Evolutionary conservation across 2,888 invertebrate species (phyloP).

Genomic region (Silvanus unidentatus): DNA sequence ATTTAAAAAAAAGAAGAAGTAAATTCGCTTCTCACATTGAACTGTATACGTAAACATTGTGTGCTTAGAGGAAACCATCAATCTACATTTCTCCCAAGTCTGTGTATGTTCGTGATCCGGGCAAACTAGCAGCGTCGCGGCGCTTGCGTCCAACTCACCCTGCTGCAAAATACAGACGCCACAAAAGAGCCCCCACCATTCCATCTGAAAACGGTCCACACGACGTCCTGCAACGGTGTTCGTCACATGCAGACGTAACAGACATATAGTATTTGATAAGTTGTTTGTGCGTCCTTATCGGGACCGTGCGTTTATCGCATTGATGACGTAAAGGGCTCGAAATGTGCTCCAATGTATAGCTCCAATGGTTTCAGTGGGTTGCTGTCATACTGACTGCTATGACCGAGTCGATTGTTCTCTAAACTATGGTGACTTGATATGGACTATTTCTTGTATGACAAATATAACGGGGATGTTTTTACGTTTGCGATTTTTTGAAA

Average conservation of each 20-base stretch:
- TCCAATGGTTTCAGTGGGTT: slow-evolving; percentile 6
- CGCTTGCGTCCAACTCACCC: slow-evolving; percentile 12
- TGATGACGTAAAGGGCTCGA: slow-evolving; percentile 1
- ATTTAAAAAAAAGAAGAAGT: too few relatives aligned
- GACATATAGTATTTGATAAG: too few relatives aligned
- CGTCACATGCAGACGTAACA: too few relatives aligned
- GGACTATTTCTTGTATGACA: background rate
- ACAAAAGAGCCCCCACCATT: background rate
- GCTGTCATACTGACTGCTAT: slow-evolving; percentile 6
- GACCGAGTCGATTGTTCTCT: slow-evolving; percentile 5
- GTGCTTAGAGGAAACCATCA: too few relatives aligned
- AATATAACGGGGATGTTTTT: background rate
- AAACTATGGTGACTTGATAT: slow-evolving; percentile 4
- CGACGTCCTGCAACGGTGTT: too few relatives aligned
- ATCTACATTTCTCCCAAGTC: slow-evolving; percentile 1
- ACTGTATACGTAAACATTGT: too few relatives aligned
- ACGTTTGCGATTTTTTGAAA: too few relatives aligned
- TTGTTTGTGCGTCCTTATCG: slow-evolving; percentile 9
- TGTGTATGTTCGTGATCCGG: background rate
- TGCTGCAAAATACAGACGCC: slow-evolving; percentile 8
- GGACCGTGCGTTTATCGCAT: background rate
- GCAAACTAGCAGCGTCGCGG: slow-evolving; percentile 8
- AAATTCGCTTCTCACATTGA: too few relatives aligned
- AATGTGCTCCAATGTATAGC: background rate
- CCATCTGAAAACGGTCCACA: background rate